Evolutionary conservation across 2,888 invertebrate species (phyloP), one percentile per base, ranked within the genome.

Genomic region (Dasysyrphus albostriatus): DNA sequence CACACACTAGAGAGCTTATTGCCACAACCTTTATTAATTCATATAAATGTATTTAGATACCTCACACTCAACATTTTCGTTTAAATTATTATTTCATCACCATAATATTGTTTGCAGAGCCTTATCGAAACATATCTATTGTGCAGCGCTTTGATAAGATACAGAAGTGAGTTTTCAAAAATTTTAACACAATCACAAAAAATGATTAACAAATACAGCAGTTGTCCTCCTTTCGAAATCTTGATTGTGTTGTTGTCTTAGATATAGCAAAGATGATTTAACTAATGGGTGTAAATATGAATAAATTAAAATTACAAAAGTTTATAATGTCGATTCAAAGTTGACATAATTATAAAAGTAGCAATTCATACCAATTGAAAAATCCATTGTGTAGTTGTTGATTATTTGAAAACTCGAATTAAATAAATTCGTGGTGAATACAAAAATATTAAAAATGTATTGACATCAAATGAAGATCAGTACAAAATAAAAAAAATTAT

Each of bases 81-180:
- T 58, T 34, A 34, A 34, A 58, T 19, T 39, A 61, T 42, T 61
- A 42, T 61, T 39, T 61, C 61, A 42, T 3, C 42, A 42, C 6
- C 42, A 61, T n/a, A 24, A 14, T 24, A 24, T 61, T 61, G 61
- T 42, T 61, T 61, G 61, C 42, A 14, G 5, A 61, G 39, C 39
- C 61, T 61, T 61, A 61, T 61, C 61, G 16, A 42, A 61, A 61
- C 24, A 61, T 61, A 61, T 42, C 61, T 61, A 24, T 24, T 61
- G 39, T 61, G 8, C 42, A 61, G 61, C 8, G 24, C 0, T 14
- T 42, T 61, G 61, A 61, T 61, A 42, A 42, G 61, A 61, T 61
- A 61, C 42, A 61, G 24, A 61, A 42, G 2, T 61, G 37, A 14
- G 14, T 42, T 3, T 3, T 58, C 10, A 0, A 34, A 34, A 34